Evolutionary conservation across 2,797 vertebrate species (phyloP).

Genomic region (Halcyon chelicuti): DNA sequence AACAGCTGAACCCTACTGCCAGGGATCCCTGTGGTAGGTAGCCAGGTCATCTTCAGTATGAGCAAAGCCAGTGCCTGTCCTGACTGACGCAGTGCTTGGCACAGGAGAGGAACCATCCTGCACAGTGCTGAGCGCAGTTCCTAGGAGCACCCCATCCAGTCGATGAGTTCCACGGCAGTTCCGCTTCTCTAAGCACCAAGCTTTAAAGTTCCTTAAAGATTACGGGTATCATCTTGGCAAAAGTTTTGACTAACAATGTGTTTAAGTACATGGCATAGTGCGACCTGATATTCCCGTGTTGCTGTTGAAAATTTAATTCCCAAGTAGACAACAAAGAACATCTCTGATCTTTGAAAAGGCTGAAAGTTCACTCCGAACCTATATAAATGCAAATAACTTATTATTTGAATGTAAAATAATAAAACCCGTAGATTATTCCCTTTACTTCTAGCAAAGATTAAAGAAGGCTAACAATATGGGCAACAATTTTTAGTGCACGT

Average conservation of each 20-base stretch:
- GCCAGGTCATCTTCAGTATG: fast-evolving
- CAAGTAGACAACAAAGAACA: not conserved
- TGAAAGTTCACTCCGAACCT: not conserved
- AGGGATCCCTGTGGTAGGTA: not conserved
- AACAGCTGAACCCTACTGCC: not conserved
- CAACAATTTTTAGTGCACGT: not conserved
- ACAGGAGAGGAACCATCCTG: not conserved
- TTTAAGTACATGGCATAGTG: not conserved
- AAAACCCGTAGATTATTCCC: too few relatives aligned
- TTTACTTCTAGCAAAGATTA: not conserved
- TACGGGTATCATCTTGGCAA: not conserved
- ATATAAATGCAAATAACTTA: not conserved
- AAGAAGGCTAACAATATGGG: not conserved
- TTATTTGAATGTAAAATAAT: not conserved
- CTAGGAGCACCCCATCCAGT: not conserved
- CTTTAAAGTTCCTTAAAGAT: not conserved
- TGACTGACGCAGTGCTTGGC: not conserved
- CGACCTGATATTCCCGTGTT: not conserved
- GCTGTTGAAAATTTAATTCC: not conserved
- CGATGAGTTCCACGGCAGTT: fast-evolving
- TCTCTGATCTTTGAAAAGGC: not conserved
- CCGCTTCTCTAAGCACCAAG: not conserved
- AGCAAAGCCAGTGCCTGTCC: not conserved
- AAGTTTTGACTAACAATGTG: not conserved
- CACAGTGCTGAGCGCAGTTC: not conserved